Percentiles rank a stretch among this genome's conserved stretches.
phyloP scores from a whole-genome alignment of 64 coral and sea anemone genomes.

The Porites lutea region DNA sequence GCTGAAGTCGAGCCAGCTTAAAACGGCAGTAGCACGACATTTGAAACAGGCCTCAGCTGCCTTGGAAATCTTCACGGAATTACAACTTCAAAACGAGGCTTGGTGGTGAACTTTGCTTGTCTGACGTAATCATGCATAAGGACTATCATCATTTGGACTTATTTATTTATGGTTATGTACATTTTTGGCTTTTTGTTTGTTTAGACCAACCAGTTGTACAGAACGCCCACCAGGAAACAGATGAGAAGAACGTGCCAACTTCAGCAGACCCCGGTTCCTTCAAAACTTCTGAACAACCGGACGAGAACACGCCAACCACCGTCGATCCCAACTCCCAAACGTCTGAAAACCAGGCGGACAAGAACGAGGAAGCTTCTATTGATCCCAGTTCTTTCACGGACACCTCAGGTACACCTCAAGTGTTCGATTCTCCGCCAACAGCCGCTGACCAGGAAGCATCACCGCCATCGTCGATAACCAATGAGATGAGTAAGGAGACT shows the following conservation, averaged over 20 bases:
- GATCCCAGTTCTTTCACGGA: slow-evolving; percentile 25
- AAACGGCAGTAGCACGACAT: too few relatives aligned
- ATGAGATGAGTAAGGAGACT: slow-evolving; percentile 27
- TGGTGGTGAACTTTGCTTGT: too few relatives aligned
- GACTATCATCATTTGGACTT: too few relatives aligned
- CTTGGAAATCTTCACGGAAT: too few relatives aligned
- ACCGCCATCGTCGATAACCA: slow-evolving; percentile 16
- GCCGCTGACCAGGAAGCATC: slow-evolving; percentile 40
- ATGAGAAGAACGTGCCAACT: neutral
- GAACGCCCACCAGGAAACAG: neutral
- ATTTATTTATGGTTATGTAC: neutral
- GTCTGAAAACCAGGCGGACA: neutral
- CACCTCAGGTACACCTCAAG: neutral
- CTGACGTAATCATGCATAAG: too few relatives aligned
- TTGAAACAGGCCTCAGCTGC: too few relatives aligned
- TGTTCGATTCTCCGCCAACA: slow-evolving; percentile 24
- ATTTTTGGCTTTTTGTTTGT: neutral
- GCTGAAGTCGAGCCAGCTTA: too few relatives aligned
- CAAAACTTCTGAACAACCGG: too few relatives aligned
- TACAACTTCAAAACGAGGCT: too few relatives aligned
- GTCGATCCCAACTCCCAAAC: too few relatives aligned
- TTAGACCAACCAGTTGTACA: slow-evolving; percentile 19
- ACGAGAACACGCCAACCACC: too few relatives aligned
- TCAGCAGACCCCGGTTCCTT: slow-evolving; percentile 17
- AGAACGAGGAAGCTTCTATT: neutral